Conservation (phyloP, 2,113 vertebrate genomes). For the Acrocephalus kingi region DNA sequence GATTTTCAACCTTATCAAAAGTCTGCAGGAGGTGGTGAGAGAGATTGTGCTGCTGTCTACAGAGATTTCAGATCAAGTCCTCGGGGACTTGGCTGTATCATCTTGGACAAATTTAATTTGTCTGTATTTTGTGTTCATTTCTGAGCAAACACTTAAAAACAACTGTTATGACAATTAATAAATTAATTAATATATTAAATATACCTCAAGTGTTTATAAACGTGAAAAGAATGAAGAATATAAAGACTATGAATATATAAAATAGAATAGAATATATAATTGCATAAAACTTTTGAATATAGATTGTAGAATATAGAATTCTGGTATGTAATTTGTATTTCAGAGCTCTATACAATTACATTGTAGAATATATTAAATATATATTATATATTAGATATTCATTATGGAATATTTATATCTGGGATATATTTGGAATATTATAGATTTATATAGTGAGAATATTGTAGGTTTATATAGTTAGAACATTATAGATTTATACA, state of each 20-base stretch:
- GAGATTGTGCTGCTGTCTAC: not conserved
- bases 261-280: not conserved
- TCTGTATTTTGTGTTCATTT: not conserved
- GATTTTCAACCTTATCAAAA: not conserved
- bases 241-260: not conserved
- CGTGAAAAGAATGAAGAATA: not conserved
- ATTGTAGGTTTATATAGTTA: too few relatives aligned
- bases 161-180: not conserved
- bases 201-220: not conserved
- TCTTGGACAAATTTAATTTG: not conserved
- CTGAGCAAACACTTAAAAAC: not conserved
- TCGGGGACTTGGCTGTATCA: not conserved
- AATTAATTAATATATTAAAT: not conserved
- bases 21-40: not conserved
- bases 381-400: too few relatives aligned
- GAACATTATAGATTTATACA: too few relatives aligned
- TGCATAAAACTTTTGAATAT: not conserved
- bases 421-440: too few relatives aligned
- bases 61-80: not conserved
- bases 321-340: not conserved
- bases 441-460: too few relatives aligned
- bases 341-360: not conserved
- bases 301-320: not conserved
- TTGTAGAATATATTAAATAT: too few relatives aligned
- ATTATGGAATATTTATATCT: too few relatives aligned